Evolutionary conservation across 2,113 vertebrate species (phyloP), one percentile per base, ranked within the genome.

Genomic region (Bufo gargarizans): DNA sequence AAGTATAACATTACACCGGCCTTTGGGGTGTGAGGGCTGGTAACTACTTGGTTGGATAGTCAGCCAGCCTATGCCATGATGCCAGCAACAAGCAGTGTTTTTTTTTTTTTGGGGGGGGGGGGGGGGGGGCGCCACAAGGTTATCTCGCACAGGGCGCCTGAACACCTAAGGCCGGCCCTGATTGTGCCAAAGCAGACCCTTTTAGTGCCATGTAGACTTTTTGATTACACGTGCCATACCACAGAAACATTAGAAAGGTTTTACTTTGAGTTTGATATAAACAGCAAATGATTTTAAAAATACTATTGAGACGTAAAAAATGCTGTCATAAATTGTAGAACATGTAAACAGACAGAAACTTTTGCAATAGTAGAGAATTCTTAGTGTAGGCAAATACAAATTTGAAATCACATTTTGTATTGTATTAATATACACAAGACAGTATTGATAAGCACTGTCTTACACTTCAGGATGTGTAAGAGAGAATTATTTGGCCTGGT

Each of bases 211-310:
- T 55, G 71, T 77, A 61, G 72, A 17, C 71, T 63, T 74, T 63
- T 71, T 45, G 80, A 84, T 77, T 88, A 84, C 81, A 88, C 49
- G 77, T 84, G 81, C 81, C 87, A 83, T 67, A 56, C 87, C 61
- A 47, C n/a, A 56, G 80, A 49, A 88, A 84, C 80, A 83, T 84
- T 88, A 84, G 71, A 84, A 88, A 65, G 80, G 58, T 88, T 83
- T 88, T 77, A 83, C 71, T 49, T 74, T 17, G 33, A 12, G 72
- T 76, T 83, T 88, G 71, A 88, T 22, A 43, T 77, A 83, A 83
- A 88, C 87, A 77, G 45, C 61, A 88, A 77, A 88, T 55, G 56
- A 88, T 71, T 77, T 67, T 84, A 76, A 77, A 84, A 76, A 88
- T 49, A 83, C 20, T 63, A 19, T 71, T 53, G 79, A 76, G 56